Base-by-base conservation (phyloP, 2,797 vertebrate genomes). In the Thaleichthys pacificus region DNA sequence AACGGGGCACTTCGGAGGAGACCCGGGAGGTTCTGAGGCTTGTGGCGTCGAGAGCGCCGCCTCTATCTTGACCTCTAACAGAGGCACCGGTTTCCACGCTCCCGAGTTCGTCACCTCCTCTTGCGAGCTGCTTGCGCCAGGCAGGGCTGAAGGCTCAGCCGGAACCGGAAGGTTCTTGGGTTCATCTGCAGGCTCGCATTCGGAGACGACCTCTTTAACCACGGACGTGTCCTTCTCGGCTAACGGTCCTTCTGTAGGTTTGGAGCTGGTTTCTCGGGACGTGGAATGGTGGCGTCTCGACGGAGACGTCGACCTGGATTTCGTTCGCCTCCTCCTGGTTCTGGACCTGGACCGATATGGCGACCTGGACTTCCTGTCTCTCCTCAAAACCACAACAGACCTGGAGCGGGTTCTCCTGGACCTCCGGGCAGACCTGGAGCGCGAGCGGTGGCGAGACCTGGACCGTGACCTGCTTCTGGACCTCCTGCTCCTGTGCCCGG, bases 11-110 rank as follows among this genome's bases (percentile, higher is more conserved):
- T 73, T 77, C 47, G 68, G 35, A 35, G 77, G 69, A 75, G 66
- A 75, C 7, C 1, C n/a, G 9, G n/a, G 28, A 61, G 22, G 26
- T 66, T 72, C 61, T 0, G 64, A 47, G 32, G 38, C 12, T 49
- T 32, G 61, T 6, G 63, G 38, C 26, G 32, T 11, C 26, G 11
- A 21, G 19, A 38, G 19, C 11, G 38, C 54, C 51, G 35, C 24
- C 14, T 72, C 12, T 60, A 3, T 35, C 26, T 15, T 86, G 51
- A 56, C 28, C 84, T 57, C 49, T 26, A 87, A 30, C 24, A 86
- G 76, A 7, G 88, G 88, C 71, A 89, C 72, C 0, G 87, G 88
- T 58, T 77, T 79, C 88, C 88, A 89, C 4, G 74, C 77, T 56
- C 83, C 87, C 8, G 63, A 7, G 6, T 64, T 71, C 1, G 51